These are phyloP conservation scores for Vesta saturnalis DNA, from an alignment of 2,888 invertebrate species.

Conservation along the genomic window DNA sequence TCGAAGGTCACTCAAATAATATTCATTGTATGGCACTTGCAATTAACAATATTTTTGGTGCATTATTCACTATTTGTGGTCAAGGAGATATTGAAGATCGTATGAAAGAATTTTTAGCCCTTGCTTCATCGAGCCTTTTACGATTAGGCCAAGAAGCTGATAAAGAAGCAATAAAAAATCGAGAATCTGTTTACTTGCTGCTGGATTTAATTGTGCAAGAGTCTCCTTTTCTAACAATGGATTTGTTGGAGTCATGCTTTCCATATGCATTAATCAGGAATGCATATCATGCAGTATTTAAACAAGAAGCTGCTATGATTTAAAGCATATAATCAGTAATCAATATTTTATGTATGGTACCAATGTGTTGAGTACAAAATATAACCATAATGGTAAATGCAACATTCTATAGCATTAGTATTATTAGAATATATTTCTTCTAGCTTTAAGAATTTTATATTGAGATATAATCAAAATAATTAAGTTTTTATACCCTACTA, in stretches of 20 bases:
- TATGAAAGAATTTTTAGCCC: slow-evolving; percentile 93
- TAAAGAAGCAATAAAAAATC: slow-evolving; percentile 91
- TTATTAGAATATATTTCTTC: neutral
- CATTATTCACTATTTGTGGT: slow-evolving; percentile 95
- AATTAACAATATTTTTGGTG: slow-evolving; percentile 95
- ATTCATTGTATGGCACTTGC: slow-evolving; percentile 98
- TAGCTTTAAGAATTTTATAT: slow-evolving; percentile 13
- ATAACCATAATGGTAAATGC: neutral
- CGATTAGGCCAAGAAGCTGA: slow-evolving; percentile 96
- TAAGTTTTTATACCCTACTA: neutral
- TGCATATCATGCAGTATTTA: slow-evolving; percentile 96
- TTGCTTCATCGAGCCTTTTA: slow-evolving; percentile 95
- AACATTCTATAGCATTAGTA: slow-evolving; percentile 6
- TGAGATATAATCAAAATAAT: slow-evolving; percentile 8
- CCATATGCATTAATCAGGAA: slow-evolving; percentile 98
- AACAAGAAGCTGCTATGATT: slow-evolving; percentile 78
- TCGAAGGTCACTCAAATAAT: slow-evolving; percentile 97
- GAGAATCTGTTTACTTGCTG: slow-evolving; percentile 96
- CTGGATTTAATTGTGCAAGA: slow-evolving; percentile 98
- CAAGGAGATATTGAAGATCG: slow-evolving; percentile 97
- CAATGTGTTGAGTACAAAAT: slow-evolving; percentile 11
- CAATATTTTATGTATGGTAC: neutral
- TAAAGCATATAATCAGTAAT: slow-evolving; percentile 42
- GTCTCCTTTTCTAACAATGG: slow-evolving; percentile 98
- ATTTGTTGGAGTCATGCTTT: slow-evolving; percentile 97